A percentile compares a stretch with the other conserved stretches of the same genome.
Evolutionary conservation across 2,888 invertebrate genomes (phyloP).

Genomic region (Campaea margaritaria): DNA sequence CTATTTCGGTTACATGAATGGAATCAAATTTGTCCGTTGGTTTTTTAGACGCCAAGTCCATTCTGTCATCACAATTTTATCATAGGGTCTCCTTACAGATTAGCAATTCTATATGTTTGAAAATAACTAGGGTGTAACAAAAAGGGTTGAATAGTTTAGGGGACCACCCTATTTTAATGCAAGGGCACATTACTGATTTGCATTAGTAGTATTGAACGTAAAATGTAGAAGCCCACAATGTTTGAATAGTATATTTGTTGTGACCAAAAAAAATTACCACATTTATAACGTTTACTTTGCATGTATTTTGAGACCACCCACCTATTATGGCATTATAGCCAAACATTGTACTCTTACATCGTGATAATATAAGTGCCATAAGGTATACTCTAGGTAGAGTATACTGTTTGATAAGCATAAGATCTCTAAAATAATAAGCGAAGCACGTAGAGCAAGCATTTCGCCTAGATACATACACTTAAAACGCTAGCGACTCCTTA

Average conservation of each 20-base stretch:
- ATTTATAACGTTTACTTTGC: too few species aligned
- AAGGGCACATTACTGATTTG: constrained; percentile 47
- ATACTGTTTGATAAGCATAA: constrained; percentile 26
- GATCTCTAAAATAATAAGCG: constrained; percentile 37
- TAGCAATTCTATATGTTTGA: constrained; percentile 53
- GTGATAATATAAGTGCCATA: constrained; percentile 3
- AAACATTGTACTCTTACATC: neutral
- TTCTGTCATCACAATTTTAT: constrained; percentile 38
- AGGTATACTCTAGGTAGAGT: too few species aligned
- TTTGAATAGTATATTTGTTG: neutral
- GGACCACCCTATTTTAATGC: constrained; percentile 64
- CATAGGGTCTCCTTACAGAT: constrained; percentile 57
- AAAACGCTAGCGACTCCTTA: constrained; percentile 34
- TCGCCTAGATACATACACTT: constrained; percentile 41
- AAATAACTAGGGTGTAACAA: constrained; percentile 70
- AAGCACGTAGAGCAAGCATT: constrained; percentile 35
- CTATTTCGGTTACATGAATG: constrained; percentile 37
- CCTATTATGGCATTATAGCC: too few species aligned
- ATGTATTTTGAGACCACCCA: neutral
- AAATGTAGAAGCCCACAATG: neutral
- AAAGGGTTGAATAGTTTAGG: constrained; percentile 78
- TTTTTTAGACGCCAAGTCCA: constrained; percentile 38
- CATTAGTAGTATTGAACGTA: constrained; percentile 21
- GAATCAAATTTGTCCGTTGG: constrained; percentile 22
- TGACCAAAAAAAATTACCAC: too few species aligned